phyloP scores from a whole-genome alignment of 1,140 invertebrate genomes.

The Helicoverpa zea region DNA sequence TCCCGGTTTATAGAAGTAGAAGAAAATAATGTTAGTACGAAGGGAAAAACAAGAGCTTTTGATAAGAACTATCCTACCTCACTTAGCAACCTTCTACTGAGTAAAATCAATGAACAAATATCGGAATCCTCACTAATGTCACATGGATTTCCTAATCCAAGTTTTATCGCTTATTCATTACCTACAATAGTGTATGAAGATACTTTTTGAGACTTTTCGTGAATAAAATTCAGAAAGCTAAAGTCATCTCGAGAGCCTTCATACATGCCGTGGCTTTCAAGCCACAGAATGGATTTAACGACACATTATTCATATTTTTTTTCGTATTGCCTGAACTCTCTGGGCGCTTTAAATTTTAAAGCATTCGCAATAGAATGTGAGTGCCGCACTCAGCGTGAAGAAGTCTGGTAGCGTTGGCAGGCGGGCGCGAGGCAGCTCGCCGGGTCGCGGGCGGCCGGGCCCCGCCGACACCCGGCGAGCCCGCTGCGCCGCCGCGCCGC shows the following conservation, averaged over 20 bases:
- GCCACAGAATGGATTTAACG: slow-evolving; percentile 18
- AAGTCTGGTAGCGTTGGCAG: slow-evolving; percentile 17
- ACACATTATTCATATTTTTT: slow-evolving; percentile 23
- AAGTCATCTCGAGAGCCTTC: slow-evolving; percentile 4
- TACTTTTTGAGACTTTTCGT: slow-evolving; percentile 21
- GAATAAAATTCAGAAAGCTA: neutral
- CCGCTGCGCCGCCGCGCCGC: slow-evolving; percentile 1
- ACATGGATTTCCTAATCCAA: slow-evolving; percentile 15
- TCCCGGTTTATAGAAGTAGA: too few species aligned
- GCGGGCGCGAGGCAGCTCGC: neutral
- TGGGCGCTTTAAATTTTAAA: slow-evolving; percentile 44
- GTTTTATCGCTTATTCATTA: slow-evolving; percentile 3
- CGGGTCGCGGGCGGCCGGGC: neutral
- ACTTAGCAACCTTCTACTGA: neutral
- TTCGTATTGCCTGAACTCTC: neutral
- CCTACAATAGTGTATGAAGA: slow-evolving; percentile 1
- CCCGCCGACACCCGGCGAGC: slow-evolving; percentile 1
- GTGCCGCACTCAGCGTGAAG: slow-evolving; percentile 35
- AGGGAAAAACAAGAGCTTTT: neutral
- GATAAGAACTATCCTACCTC: neutral
- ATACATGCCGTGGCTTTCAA: slow-evolving; percentile 21
- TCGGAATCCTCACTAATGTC: slow-evolving; percentile 1
- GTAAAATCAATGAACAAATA: slow-evolving; percentile 2
- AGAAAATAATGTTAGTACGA: too few species aligned
- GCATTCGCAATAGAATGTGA: slow-evolving; percentile 33